These are phyloP conservation scores for Phataginus tricuspis DNA, from an alignment of 2,797 vertebrate genomes.

Conservation along the genomic window DNA sequence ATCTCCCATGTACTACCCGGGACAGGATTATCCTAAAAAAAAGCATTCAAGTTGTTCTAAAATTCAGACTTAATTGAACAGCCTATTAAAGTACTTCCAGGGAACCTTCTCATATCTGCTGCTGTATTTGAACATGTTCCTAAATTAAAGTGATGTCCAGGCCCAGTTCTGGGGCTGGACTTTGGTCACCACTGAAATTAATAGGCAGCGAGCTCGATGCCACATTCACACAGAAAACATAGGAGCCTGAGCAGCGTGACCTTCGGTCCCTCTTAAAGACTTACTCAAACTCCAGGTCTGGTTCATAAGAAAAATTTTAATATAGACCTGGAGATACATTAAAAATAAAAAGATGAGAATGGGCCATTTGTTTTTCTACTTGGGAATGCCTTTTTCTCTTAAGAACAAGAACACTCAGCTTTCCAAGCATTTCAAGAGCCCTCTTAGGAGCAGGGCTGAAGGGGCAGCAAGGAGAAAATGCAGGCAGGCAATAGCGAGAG, in stretches of 20 bases:
- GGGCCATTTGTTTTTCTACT: not conserved
- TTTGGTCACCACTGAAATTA: not conserved
- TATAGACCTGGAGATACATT: not conserved
- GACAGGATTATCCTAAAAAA: not conserved
- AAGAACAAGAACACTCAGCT: not conserved
- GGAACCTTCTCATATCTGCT: not conserved
- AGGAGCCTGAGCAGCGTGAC: not conserved
- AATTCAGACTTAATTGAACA: not conserved
- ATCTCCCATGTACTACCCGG: not conserved
- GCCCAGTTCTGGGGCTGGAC: not conserved
- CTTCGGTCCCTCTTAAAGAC: not conserved
- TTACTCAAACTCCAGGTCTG: not conserved
- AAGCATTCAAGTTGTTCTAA: not conserved
- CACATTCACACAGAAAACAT: not conserved
- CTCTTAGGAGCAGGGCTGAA: not conserved
- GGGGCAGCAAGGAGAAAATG: not conserved
- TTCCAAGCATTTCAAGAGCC: constrained; percentile 13
- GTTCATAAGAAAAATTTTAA: not conserved
- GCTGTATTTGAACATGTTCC: not conserved
- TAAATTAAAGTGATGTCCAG: not conserved
- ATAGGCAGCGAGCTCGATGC: not conserved
- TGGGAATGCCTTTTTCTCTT: not conserved
- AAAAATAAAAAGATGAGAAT: constrained; percentile 20
- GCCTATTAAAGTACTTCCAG: not conserved
- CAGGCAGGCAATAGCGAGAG: not conserved